Conservation (phyloP, 2,888 invertebrate species). For the Galerucella pusilla region DNA sequence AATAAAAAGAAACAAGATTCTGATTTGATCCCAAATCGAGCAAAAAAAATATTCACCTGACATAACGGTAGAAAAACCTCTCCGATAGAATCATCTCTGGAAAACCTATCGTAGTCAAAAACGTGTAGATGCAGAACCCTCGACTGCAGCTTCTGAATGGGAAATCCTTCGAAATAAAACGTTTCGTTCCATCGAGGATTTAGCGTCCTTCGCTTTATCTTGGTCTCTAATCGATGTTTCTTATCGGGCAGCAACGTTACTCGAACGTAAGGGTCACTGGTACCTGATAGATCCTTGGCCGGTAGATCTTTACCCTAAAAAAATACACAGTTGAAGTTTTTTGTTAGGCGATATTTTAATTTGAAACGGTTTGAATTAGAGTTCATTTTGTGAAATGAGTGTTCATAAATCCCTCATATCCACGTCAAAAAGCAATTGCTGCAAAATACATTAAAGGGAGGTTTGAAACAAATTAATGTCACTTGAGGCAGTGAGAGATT, state of each 20-base stretch:
- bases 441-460: not conserved
- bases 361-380: not conserved
- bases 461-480: not conserved
- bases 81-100: conserved; percentile 92
- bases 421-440: not conserved
- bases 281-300: conserved; percentile 91
- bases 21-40: not conserved
- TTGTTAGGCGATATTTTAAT: not conserved
- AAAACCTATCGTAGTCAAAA: conserved; percentile 94
- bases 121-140: conserved; percentile 92
- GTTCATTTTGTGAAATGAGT: not conserved
- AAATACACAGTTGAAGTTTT: not conserved
- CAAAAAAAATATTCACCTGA: conserved; percentile 72
- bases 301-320: conserved; percentile 91
- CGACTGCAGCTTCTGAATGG: conserved; percentile 92
- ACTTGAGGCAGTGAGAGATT: not conserved
- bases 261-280: conserved; percentile 91
- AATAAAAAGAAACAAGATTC: conserved; percentile 48
- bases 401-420: not conserved
- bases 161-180: conserved; percentile 94
- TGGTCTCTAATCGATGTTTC: conserved; percentile 91
- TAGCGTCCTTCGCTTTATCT: conserved; percentile 89
- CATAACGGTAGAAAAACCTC: conserved; percentile 92
- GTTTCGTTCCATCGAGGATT: conserved; percentile 96
- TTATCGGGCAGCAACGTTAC: conserved; percentile 92